Evolutionary conservation across 2,888 invertebrate genomes (phyloP), one percentile per base, ranked within the genome.

Genomic region (Lottia scabra): DNA sequence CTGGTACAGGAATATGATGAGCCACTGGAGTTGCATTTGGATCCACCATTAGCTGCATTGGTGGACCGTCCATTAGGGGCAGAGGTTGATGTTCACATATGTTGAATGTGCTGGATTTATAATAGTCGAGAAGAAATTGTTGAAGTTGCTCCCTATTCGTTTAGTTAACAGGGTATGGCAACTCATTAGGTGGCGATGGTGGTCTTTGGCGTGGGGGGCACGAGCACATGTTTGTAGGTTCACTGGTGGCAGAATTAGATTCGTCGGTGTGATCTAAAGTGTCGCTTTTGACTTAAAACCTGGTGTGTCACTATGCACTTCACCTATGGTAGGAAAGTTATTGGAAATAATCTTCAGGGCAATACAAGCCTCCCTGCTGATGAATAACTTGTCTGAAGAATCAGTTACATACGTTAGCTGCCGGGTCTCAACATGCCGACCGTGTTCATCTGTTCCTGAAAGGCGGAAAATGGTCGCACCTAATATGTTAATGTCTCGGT

Each of bases 321-420:
- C 48, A n/a, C 48, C 48, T 15, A 48, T 15, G 1, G 64, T 63
- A 19, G 79, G 81, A 66, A 84, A 82, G 26, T 12, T 63, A 0
- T 68, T 64, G 0, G 78, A 46, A 16, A 84, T 78, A 15, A 84
- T 79, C 16, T 83, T 79, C 0, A 84, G 71, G 2, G 56, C 65
- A 10, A 73, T 27, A 65, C 82, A 84, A n/a, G 81, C 81, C 44
- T 84, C 80, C 44, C 78, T 71, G 67, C 78, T 78, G 27, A 84
- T 69, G 74, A 80, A 83, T 0, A 84, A 19, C 66, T 74, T 81
- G 73, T 82, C 79, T 1, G 81, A 74, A 23, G 27, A 67, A 67
- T 80, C 78, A 10, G 83, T 84, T 38, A 84, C 44, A 67, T 84
- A 84, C 0, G 73, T 75, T 46, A 84, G 79, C 65, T 84, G 82